phyloP scores from a whole-genome alignment of 2,888 invertebrate species.

The Ferdinandea cuprea region DNA sequence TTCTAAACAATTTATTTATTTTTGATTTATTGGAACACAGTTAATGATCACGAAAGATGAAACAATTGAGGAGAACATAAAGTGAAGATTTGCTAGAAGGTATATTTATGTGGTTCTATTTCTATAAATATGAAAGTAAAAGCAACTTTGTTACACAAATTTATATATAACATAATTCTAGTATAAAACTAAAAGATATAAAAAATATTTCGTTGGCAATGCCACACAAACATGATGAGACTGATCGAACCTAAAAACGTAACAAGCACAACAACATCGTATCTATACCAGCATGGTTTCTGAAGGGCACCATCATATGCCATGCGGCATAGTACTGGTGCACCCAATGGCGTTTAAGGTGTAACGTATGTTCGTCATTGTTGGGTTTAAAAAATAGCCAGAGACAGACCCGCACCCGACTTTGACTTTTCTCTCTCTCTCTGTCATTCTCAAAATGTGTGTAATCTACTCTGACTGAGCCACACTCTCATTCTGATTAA shows the following conservation, averaged over 20 bases:
- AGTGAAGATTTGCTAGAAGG: no score
- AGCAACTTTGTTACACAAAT: no score
- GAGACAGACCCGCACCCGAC: not conserved
- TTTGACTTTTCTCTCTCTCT: conserved; percentile 13
- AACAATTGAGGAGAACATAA: no score
- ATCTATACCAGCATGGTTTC: conserved; percentile 39
- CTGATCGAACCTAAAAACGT: not conserved
- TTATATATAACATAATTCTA: no score
- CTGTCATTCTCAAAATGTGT: not conserved
- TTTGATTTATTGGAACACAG: no score
- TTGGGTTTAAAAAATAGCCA: conserved; percentile 31
- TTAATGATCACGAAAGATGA: no score
- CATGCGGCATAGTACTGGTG: conserved; percentile 45
- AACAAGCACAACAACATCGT: conserved; percentile 8
- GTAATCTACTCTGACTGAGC: not conserved
- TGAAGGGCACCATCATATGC: conserved; percentile 23
- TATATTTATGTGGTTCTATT: no score
- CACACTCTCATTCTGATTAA: not conserved
- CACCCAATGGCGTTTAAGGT: conserved; percentile 63
- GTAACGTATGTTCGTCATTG: conserved; percentile 57
- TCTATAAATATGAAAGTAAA: no score
- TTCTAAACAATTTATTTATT: no score
- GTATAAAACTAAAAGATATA: no score
- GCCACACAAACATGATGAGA: conserved; percentile 14
- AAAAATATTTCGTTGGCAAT: conserved; percentile 8